Conservation (phyloP, 2,113 vertebrate species). For the Scopus umbretta region DNA sequence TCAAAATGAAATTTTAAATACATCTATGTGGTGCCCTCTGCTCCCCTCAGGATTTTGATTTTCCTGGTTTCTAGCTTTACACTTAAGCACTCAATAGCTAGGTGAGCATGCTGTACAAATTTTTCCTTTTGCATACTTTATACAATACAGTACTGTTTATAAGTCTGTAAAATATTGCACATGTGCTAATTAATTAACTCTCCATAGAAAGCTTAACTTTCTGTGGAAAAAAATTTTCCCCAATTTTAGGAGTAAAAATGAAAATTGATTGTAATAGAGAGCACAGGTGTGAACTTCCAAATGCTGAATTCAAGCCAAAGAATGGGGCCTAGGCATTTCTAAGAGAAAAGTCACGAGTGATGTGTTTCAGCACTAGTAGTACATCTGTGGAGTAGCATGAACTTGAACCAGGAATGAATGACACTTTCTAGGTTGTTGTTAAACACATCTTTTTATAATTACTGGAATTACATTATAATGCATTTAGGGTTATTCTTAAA, state of each 20-base stretch:
- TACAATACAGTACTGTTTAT: background rate
- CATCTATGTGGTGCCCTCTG: background rate
- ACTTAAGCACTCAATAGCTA: background rate
- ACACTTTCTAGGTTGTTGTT: background rate
- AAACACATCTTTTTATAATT: background rate
- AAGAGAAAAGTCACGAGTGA: background rate
- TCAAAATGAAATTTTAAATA: background rate
- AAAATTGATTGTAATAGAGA: background rate
- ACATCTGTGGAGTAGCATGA: background rate
- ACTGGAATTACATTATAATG: background rate
- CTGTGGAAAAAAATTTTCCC: background rate
- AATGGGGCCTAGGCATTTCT: background rate
- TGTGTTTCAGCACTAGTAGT: rapidly evolving
- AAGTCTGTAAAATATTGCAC: background rate
- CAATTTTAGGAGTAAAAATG: background rate
- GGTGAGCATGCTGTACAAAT: background rate
- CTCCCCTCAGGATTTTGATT: background rate
- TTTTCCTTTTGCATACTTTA: background rate
- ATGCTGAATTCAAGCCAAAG: background rate
- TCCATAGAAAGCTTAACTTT: background rate
- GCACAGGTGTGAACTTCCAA: background rate
- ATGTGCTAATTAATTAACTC: background rate
- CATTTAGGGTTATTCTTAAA: background rate
- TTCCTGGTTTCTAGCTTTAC: background rate
- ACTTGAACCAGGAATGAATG: background rate